phyloP scores from a whole-genome alignment of 2,113 vertebrate species.

The Maccullochella peelii region DNA sequence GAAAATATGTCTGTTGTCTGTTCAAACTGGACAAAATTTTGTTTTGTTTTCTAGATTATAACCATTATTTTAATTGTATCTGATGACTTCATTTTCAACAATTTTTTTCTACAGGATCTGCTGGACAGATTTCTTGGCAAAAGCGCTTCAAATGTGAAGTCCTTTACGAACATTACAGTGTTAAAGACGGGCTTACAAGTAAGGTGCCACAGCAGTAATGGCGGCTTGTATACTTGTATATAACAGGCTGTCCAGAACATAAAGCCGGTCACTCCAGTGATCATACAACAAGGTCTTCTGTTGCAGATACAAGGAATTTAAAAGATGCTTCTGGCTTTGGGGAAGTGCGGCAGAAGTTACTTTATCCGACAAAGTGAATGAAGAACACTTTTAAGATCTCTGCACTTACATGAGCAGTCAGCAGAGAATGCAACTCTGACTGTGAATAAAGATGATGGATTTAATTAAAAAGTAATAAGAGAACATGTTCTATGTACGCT shows the following conservation, averaged over 20 bases:
- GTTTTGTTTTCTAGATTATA: neutral
- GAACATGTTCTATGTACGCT: slow-evolving; percentile 22
- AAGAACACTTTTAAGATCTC: slow-evolving; percentile 36
- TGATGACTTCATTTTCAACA: neutral
- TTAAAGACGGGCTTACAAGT: neutral
- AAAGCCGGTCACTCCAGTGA: neutral
- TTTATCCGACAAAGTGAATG: slow-evolving; percentile 30
- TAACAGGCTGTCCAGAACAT: neutral
- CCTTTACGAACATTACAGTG: neutral
- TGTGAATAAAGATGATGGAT: slow-evolving; percentile 56
- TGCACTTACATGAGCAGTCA: slow-evolving; percentile 24
- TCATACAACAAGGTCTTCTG: slow-evolving; percentile 3
- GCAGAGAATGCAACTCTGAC: neutral
- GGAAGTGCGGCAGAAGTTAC: slow-evolving; percentile 25
- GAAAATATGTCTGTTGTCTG: neutral
- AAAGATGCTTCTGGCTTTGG: neutral
- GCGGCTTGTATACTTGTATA: neutral
- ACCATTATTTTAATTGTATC: neutral
- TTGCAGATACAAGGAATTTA: neutral
- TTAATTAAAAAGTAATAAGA: slow-evolving; percentile 64
- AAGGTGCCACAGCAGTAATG: neutral
- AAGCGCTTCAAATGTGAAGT: too few relatives aligned
- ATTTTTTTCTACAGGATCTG: too few relatives aligned
- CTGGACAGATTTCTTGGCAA: too few relatives aligned
- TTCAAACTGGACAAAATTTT: neutral